Evolutionary conservation across 1,140 invertebrate genomes (phyloP).

Genomic region (Brachionus rubens): DNA sequence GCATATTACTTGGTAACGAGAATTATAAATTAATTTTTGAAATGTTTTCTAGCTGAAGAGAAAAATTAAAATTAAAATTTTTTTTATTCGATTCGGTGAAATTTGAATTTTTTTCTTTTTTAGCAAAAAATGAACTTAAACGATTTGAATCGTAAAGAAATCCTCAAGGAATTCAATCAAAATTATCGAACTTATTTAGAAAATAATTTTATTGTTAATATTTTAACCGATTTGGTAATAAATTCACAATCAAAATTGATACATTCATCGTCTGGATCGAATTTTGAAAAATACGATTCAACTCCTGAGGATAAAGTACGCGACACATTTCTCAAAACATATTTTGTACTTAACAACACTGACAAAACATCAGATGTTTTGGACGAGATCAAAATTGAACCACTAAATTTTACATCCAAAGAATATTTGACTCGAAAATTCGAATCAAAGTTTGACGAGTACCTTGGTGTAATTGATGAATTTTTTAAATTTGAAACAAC

Average conservation of each 20-base stretch:
- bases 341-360: not conserved
- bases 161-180: conserved; percentile 23
- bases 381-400: conserved; percentile 22
- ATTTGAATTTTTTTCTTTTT: not conserved
- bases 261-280: not conserved
- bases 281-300: not conserved
- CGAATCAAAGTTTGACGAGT: not conserved
- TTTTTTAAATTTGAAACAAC: not conserved
- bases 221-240: not conserved
- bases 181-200: conserved; percentile 22
- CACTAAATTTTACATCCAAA: not conserved
- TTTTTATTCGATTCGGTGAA: not conserved
- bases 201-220: not conserved
- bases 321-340: conserved; percentile 11
- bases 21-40: too few species aligned
- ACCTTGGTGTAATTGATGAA: not conserved
- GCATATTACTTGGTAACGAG: not conserved
- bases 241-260: not conserved
- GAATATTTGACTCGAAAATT: not conserved
- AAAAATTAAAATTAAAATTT: conserved; percentile 1
- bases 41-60: too few species aligned
- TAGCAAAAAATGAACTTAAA: conserved; percentile 30
- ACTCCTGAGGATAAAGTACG: not conserved
- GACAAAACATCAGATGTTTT: not conserved
- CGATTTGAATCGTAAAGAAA: conserved; percentile 1